A percentile compares a stretch with the other conserved stretches of the same genome.
These are phyloP conservation scores for Odocoileus virginianus DNA, from an alignment of 2,113 vertebrate genomes.

Conservation along the genomic window DNA sequence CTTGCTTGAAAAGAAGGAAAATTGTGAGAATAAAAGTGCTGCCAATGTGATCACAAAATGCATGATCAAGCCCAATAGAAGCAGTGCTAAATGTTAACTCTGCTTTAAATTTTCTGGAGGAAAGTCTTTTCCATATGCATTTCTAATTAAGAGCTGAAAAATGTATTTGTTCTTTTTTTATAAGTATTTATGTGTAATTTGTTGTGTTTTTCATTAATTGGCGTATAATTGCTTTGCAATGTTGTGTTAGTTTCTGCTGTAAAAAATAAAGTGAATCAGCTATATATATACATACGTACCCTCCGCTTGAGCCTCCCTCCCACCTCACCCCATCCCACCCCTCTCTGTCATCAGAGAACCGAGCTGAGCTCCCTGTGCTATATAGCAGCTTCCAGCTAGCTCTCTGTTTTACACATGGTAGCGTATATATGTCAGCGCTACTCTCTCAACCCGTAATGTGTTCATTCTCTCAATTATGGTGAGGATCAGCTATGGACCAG, in stretches of 20 bases:
- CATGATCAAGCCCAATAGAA: neutral
- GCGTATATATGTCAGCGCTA: neutral
- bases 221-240: neutral
- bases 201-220: neutral
- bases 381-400: neutral
- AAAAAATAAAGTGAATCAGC: neutral
- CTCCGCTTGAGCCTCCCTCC: neutral
- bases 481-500: rapidly evolving
- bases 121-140: neutral
- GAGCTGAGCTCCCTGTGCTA: neutral
- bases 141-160: neutral
- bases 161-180: neutral
- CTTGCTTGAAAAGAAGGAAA: slow-evolving; percentile 40
- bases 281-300: neutral
- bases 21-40: slow-evolving; percentile 10
- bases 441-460: neutral
- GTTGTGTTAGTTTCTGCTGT: neutral
- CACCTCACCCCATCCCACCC: neutral
- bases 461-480: neutral
- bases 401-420: neutral
- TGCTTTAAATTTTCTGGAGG: neutral
- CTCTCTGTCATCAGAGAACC: neutral
- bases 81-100: neutral
- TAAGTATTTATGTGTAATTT: neutral
- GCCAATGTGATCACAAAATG: neutral